Base-by-base conservation (phyloP, 2,888 invertebrate genomes). In the Pantelozetes paolii region DNA sequence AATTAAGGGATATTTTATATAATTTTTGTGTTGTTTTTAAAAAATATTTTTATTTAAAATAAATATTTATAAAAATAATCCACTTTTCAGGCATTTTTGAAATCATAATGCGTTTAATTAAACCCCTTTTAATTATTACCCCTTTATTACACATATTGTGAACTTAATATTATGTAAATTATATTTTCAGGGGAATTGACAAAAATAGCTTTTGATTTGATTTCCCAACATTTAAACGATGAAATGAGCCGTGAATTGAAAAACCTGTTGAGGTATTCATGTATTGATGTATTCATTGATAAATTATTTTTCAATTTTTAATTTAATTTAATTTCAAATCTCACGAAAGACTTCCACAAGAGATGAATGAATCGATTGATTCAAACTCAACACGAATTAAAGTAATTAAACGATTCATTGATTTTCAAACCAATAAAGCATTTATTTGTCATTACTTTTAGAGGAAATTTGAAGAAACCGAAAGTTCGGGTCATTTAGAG, bases 151-250 rank as follows among this genome's bases (percentile, higher is more conserved):
- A 36, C 9, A 8, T 36, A 5, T 36, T 36, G 5, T 8, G 36
- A 8, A 8, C 9, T 36, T 8, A 36, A 8, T 36, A 36, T 36
- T 36, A 8, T 36, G 5, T 36, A 8, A 8, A 36, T 8, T 36
- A 9, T 8, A 36, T 36, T 72, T 72, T 32, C 23, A 72, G 72
- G 2, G 18, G 72, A 72, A 59, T 72, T 69, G 15, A 59, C 15
- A 36, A n/a, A 32, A 40, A 64, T 72, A 5, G 72, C 72, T 15
- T 72, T 64, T 20, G 72, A 72, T 18, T 26, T 72, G 30, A 54
- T 72, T 18, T 54, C 72, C 28, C 62, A 72, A 20, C 69, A 72
- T n/a, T 32, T 72, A 26, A 30, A 36, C 20, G 30, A 36, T n/a
- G 72, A 72, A 9, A 36, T 72, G 1, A 23, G 15, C 5, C 11